phyloP scores from a whole-genome alignment of 2,888 invertebrate genomes.

The Athalia circularis region DNA sequence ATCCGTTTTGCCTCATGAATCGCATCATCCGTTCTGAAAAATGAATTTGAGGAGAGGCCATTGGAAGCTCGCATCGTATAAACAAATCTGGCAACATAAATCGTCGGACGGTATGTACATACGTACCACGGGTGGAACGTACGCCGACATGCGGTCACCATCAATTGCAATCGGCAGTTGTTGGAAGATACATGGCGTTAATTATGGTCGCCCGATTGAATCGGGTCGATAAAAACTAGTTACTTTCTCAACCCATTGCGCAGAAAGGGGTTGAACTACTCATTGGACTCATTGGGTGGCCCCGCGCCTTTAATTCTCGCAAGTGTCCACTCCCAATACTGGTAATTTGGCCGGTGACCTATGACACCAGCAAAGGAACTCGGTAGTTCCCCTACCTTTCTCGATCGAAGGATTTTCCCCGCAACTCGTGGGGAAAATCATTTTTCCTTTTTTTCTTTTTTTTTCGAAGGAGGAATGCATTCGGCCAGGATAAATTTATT shows the following conservation, averaged over 20 bases:
- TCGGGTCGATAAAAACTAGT: conserved; percentile 64
- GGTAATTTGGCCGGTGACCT: conserved; percentile 39
- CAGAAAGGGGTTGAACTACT: conserved; percentile 51
- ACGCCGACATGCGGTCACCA: conserved; percentile 53
- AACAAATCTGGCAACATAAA: no score
- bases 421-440: conserved; percentile 5
- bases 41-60: no score
- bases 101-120: no score
- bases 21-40: no score
- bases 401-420: conserved; percentile 5
- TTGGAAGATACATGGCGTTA: conserved; percentile 65
- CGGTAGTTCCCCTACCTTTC: conserved; percentile 6
- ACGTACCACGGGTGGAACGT: neutral
- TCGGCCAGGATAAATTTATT: conserved; percentile 33
- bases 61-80: no score
- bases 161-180: conserved; percentile 65
- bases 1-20: no score
- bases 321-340: conserved; percentile 34
- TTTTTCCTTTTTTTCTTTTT: neutral
- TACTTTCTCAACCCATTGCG: conserved; percentile 53
- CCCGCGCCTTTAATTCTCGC: conserved; percentile 42
- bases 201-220: conserved; percentile 66
- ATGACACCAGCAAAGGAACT: conserved; percentile 30
- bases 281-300: conserved; percentile 55
- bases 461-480: neutral